phyloP scores from a whole-genome alignment of 2,888 invertebrate genomes.

The Acrobasis repandana region DNA sequence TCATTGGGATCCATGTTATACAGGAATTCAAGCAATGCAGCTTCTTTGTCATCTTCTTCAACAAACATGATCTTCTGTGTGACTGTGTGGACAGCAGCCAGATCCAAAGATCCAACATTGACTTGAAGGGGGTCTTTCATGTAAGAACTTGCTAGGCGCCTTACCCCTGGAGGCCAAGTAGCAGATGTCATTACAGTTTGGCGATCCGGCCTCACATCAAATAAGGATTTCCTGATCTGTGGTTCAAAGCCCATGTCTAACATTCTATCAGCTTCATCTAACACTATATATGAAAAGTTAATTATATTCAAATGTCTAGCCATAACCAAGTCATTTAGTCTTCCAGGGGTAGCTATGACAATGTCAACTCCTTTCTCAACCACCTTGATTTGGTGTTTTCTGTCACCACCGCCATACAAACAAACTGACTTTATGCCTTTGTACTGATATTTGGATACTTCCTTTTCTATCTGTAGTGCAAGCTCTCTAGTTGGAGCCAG shows the following conservation, averaged over 20 bases:
- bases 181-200: slow-evolving; percentile 99
- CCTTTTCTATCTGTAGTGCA: slow-evolving; percentile 95
- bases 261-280: slow-evolving; percentile 97
- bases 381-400: slow-evolving; percentile 89
- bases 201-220: slow-evolving; percentile 92
- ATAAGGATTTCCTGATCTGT: slow-evolving; percentile 91
- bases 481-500: slow-evolving; percentile 97
- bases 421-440: slow-evolving; percentile 94
- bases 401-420: slow-evolving; percentile 94
- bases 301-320: slow-evolving; percentile 88
- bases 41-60: slow-evolving; percentile 86
- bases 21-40: slow-evolving; percentile 87
- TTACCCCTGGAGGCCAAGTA: slow-evolving; percentile 96
- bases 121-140: slow-evolving; percentile 96
- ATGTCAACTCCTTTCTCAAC: slow-evolving; percentile 94
- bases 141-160: slow-evolving; percentile 92
- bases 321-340: slow-evolving; percentile 94
- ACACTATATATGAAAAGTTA: slow-evolving; percentile 92
- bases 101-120: slow-evolving; percentile 93
- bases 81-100: slow-evolving; percentile 95
- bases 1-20: slow-evolving; percentile 87
- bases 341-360: slow-evolving; percentile 96
- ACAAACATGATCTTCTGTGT: slow-evolving; percentile 90
- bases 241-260: slow-evolving; percentile 94
- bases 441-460: slow-evolving; percentile 94